phyloP scores from a whole-genome alignment of 2,888 invertebrate species.

The Drosophila fulvimacula region DNA sequence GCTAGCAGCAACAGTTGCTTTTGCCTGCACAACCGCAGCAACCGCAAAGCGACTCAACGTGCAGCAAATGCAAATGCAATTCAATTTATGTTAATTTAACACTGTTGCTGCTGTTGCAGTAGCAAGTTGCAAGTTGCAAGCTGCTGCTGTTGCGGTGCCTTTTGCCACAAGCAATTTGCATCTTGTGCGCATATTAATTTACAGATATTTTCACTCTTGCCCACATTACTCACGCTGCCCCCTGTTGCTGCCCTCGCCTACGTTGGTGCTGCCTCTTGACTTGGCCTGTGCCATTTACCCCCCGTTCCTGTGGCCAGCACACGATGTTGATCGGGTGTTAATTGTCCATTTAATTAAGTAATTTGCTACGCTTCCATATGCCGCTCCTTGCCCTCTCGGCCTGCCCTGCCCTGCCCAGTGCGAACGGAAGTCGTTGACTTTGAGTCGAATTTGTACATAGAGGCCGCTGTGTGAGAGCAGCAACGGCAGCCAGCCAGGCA shows the following conservation, averaged over 20 bases:
- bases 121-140: conserved; percentile 38
- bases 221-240: conserved; percentile 69
- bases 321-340: conserved; percentile 75
- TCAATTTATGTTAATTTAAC: conserved; percentile 84
- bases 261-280: conserved; percentile 33
- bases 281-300: conserved; percentile 45
- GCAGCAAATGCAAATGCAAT: conserved; percentile 83
- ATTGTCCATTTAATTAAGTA: conserved; percentile 83
- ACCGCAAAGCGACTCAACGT: conserved; percentile 77
- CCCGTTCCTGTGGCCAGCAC: conserved; percentile 29
- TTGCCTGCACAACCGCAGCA: conserved; percentile 49
- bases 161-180: conserved; percentile 79
- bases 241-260: conserved; percentile 2
- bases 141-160: conserved; percentile 59
- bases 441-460: conserved; percentile 63
- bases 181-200: conserved; percentile 81
- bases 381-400: conserved; percentile 15
- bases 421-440: conserved; percentile 83
- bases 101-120: conserved; percentile 54
- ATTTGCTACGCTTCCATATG: conserved; percentile 71
- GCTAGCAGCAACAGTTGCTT: conserved; percentile 47
- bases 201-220: conserved; percentile 77
- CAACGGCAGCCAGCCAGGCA: conserved; percentile 9
- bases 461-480: conserved; percentile 22
- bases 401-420: neutral